Percentiles rank a stretch among this genome's conserved stretches.
Evolutionary conservation across 1,140 invertebrate genomes (phyloP).

Genomic region (Schlechtendalia chinensis): DNA sequence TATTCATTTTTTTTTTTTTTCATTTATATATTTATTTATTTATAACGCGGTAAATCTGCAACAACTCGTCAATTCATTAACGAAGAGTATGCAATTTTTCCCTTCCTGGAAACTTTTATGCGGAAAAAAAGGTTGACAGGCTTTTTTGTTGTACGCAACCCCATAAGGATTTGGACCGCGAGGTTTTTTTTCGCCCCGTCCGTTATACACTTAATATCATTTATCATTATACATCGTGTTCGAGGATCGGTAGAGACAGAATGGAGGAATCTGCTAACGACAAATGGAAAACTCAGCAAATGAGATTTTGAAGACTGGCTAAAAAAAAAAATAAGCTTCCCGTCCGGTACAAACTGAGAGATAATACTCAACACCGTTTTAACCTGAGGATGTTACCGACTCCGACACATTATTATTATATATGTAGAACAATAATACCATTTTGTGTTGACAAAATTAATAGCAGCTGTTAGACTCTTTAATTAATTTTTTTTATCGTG

Average conservation of each 20-base stretch:
- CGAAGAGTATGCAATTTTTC: conserved; percentile 24
- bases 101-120: conserved; percentile 6
- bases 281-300: conserved; percentile 43
- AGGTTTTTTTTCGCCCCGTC: conserved; percentile 15
- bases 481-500: not conserved
- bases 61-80: conserved; percentile 24
- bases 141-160: conserved; percentile 21
- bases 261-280: conserved; percentile 37
- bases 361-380: conserved; percentile 10
- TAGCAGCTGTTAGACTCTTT: not conserved
- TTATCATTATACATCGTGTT: conserved; percentile 40
- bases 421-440: not conserved
- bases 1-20: conserved; percentile 1
- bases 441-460: too few relatives aligned
- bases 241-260: conserved; percentile 3
- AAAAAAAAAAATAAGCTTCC: conserved; percentile 18
- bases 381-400: not conserved
- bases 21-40: not conserved
- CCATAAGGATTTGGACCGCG: not conserved
- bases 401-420: not conserved
- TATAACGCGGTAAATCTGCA: conserved; percentile 4
- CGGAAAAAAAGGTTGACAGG: conserved; percentile 33
- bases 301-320: conserved; percentile 35
- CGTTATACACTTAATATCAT: conserved; percentile 42
- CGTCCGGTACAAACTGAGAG: not conserved